Percentiles rank a stretch among this genome's conserved stretches.
Evolutionary conservation across 1,140 invertebrate species (phyloP).

Genomic region (Chrysomallon squamiferum): DNA sequence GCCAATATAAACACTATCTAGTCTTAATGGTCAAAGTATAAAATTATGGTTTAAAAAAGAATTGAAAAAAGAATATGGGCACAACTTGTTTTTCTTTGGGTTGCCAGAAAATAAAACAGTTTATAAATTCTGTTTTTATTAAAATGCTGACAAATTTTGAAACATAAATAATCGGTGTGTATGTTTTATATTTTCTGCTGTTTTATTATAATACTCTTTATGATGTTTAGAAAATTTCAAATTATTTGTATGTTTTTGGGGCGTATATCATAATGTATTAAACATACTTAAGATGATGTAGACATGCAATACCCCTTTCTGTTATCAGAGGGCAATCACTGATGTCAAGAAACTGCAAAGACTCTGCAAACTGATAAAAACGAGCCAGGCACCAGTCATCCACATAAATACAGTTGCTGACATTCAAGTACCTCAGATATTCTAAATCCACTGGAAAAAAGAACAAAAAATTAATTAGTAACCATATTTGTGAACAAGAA

Average conservation of each 20-base stretch:
- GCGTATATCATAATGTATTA: no score
- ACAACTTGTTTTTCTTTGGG: neutral
- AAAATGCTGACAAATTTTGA: neutral
- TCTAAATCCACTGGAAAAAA: slow-evolving; percentile 63
- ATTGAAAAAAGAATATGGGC: no score
- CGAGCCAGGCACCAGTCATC: slow-evolving; percentile 82
- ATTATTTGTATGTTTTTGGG: no score
- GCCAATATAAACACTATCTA: no score
- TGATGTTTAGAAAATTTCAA: no score
- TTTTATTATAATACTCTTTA: no score
- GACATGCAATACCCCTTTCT: slow-evolving; percentile 70
- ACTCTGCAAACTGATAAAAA: slow-evolving; percentile 68
- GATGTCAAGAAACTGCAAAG: slow-evolving; percentile 77
- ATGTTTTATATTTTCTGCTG: neutral
- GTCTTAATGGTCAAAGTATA: no score
- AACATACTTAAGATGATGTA: slow-evolving; percentile 69
- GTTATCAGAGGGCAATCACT: slow-evolving; percentile 73
- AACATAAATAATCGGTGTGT: neutral
- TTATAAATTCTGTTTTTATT: neutral
- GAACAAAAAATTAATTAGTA: neutral
- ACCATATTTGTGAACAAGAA: no score
- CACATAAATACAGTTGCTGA: slow-evolving; percentile 71
- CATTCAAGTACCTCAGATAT: slow-evolving; percentile 71
- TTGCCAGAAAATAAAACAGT: neutral
- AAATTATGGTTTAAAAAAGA: no score